Evolutionary conservation across 92 coral and sea anemone species (phyloP).

Genomic region (Porites cylindrica): DNA sequence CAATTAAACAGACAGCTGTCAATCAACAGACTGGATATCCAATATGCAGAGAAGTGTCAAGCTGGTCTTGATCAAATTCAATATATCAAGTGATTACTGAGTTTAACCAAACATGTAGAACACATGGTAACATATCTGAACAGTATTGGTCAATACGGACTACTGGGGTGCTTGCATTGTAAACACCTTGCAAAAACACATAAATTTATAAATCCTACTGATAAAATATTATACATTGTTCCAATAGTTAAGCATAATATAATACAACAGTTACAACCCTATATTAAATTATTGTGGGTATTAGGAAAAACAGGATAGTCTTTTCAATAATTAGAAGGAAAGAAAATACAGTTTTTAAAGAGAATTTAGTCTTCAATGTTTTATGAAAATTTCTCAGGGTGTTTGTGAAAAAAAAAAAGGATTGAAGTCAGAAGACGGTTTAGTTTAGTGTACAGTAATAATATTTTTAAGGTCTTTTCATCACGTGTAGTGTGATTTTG

Average conservation of each 20-base stretch:
- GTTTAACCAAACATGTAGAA: neutral
- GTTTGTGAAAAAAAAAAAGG: neutral
- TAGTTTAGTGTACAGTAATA: neutral
- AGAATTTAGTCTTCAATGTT: neutral
- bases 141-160: neutral
- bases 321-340: neutral
- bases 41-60: neutral
- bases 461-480: neutral
- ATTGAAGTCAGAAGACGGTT: no score
- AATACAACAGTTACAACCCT: neutral
- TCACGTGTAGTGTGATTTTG: neutral
- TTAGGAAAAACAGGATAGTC: neutral
- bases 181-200: conserved; percentile 18
- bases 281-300: conserved; percentile 23
- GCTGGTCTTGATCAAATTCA: conserved; percentile 34
- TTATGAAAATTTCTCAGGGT: neutral
- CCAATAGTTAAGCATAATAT: neutral
- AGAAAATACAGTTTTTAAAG: neutral
- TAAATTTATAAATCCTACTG: neutral
- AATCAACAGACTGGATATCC: neutral
- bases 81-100: no score
- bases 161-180: neutral
- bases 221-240: neutral
- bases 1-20: conserved; percentile 17
- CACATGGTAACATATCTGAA: neutral